Base-by-base conservation (phyloP, 2,113 vertebrate genomes). In the Parus major region DNA sequence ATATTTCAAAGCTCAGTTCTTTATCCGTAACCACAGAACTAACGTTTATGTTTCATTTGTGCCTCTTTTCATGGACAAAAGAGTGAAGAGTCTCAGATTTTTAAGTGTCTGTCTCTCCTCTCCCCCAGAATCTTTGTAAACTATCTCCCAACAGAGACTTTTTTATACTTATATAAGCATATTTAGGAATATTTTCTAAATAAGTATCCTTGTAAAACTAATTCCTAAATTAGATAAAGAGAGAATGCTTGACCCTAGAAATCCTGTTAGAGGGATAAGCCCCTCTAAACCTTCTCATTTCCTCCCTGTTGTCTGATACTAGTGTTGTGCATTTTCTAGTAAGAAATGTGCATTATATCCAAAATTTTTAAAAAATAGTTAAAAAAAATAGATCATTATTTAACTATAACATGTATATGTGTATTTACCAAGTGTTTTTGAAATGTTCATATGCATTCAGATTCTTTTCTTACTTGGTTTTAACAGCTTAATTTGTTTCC, bases 181-280 rank as follows among this genome's bases (percentile, higher is more conserved):
- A 92, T 72, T 90, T 65, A 80, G 27, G 41, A 91, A 88, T 82
- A 91, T 63, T 90, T 93, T 93, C 64, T 83, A 82, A 90, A 19
- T 69, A 68, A 66, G 22, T 39, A 80, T 20, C 25, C 50, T 70
- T 42, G 19, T 70, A 94, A 93, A 91, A 87, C 50, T 36, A 87
- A 61, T 95, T 91, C 41, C 63, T 90, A 66, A 44, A 56, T 71
- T 82, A 91, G 72, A 65, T 64, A 49, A 64, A 78, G 60, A 86
- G 25, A 56, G 33, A 76, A 78, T 64, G 44, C 64, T 35, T 88
- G 60, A 31, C 29, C 65, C 63, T 77, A 65, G 72, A 95, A 95
- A 95, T 91, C 75, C 66, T 57, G n/a, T 85, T 90, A 90, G 41
- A 92, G 25, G 41, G 69, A 92, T 85, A 92, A 97, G 72, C 6